phyloP scores from a whole-genome alignment of 2,888 invertebrate species.

The Scaptomyza parva region DNA sequence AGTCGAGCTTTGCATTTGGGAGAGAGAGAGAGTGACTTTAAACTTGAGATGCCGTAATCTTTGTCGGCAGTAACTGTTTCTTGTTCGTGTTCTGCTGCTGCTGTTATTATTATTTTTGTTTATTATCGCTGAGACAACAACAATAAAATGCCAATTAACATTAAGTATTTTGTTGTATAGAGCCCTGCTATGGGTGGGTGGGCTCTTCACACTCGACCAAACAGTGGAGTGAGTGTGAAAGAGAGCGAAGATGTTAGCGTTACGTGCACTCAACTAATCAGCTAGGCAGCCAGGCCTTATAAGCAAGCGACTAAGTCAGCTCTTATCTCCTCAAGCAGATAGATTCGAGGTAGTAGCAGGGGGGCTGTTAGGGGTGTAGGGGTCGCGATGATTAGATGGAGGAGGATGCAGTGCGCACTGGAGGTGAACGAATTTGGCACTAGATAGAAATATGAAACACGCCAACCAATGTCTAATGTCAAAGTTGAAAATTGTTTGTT shows the following conservation, averaged over 20 bases:
- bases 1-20: slow-evolving; percentile 39
- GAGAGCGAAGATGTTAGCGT: slow-evolving; percentile 26
- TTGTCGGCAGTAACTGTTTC: slow-evolving; percentile 27
- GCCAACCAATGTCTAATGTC: slow-evolving; percentile 4
- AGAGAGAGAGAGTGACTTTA: background rate
- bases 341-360: background rate
- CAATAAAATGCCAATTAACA: slow-evolving; percentile 55
- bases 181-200: slow-evolving; percentile 24
- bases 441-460: slow-evolving; percentile 17
- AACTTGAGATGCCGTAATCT: slow-evolving; percentile 50
- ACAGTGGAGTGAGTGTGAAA: slow-evolving; percentile 9
- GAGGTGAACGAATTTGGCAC: slow-evolving; percentile 44
- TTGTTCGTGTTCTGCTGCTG: background rate
- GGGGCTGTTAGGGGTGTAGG: too few species aligned
- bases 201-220: slow-evolving; percentile 46
- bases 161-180: slow-evolving; percentile 35
- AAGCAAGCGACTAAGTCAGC: slow-evolving; percentile 39
- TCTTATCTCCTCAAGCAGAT: slow-evolving; percentile 36
- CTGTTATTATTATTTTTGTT: slow-evolving; percentile 22
- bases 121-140: slow-evolving; percentile 31
- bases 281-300: slow-evolving; percentile 31
- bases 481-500: slow-evolving; percentile 12
- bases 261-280: slow-evolving; percentile 54
- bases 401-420: slow-evolving; percentile 28
- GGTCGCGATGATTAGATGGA: background rate